Evolutionary conservation across 2,113 vertebrate species (phyloP), one percentile per base, ranked within the genome.

Genomic region (Apaloderma vittatum): DNA sequence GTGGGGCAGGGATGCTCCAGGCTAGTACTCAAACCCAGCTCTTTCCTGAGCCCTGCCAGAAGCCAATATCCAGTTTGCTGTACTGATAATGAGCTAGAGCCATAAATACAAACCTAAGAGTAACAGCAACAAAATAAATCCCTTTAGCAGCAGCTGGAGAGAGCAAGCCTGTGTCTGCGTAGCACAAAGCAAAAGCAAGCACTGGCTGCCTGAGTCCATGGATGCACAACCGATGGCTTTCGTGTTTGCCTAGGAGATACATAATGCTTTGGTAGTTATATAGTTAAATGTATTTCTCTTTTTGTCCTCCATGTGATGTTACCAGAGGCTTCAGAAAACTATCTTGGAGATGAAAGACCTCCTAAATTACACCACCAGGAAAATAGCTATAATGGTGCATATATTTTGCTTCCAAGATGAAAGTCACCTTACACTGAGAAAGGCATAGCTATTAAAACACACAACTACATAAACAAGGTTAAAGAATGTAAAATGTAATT

Each of bases 341-440:
- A 66, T 90, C 90, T 51, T 52, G 67, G 65, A 96, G 94, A 97
- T 95, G 94, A 97, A 97, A 97, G 95, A 75, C 48, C 72, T 95
- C 49, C 49, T 89, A 95, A 96, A 97, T 96, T 92, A 88, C 73
- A 93, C 45, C 57, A 92, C 86, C 48, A 93, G 61, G 52, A 97
- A 94, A 97, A 96, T 58, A 97, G 83, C 86, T 90, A 29, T 96
- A 95, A 97, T 97, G 79, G 86, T 85, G 94, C 91, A 95, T 86
- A 74, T 72, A 87, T 86, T 92, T 94, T 85, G 79, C 58, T 96
- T 94, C 68, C 61, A 81, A 97, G 97, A 97, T 95, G 88, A 97
- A 97, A 97, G 97, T 92, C 94, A 95, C 86, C 94, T 85, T 88
- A 87, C 70, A 75, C 32, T 19, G 79, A 92, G 57, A 92, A 93